A percentile compares a stretch with the other conserved stretches of the same genome.
Evolutionary conservation across 2,888 invertebrate species (phyloP).

Genomic region (Hanleya hanleyi): DNA sequence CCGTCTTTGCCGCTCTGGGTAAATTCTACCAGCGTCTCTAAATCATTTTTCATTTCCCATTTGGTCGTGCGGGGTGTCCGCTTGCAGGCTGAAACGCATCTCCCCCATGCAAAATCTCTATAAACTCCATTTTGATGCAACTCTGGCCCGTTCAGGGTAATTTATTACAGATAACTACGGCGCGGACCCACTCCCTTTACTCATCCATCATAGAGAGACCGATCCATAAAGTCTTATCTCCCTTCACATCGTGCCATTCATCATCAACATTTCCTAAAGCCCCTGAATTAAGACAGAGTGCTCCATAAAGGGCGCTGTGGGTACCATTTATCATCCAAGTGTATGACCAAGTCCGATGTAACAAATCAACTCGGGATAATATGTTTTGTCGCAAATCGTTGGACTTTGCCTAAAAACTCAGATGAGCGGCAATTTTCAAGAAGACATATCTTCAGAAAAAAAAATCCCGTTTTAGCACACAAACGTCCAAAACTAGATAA

Average conservation of each 20-base stretch:
- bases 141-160: background rate
- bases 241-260: background rate
- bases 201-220: background rate
- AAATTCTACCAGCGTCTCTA: slow-evolving; percentile 7
- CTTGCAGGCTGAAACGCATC: slow-evolving; percentile 10
- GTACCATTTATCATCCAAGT: background rate
- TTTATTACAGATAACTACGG: slow-evolving; percentile 1
- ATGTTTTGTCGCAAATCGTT: no score
- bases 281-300: background rate
- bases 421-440: no score
- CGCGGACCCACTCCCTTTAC: background rate
- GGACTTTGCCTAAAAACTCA: no score
- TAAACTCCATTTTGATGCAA: slow-evolving; percentile 5
- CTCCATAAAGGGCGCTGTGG: background rate
- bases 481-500: no score
- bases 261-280: background rate
- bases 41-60: slow-evolving; percentile 11
- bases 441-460: no score
- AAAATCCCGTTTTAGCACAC: no score
- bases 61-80: background rate
- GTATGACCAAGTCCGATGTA: no score
- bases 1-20: background rate
- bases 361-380: no score
- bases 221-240: slow-evolving; percentile 8
- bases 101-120: slow-evolving; percentile 6